Evolutionary conservation across 2,797 vertebrate species (phyloP).

Genomic region (Betta splendens): DNA sequence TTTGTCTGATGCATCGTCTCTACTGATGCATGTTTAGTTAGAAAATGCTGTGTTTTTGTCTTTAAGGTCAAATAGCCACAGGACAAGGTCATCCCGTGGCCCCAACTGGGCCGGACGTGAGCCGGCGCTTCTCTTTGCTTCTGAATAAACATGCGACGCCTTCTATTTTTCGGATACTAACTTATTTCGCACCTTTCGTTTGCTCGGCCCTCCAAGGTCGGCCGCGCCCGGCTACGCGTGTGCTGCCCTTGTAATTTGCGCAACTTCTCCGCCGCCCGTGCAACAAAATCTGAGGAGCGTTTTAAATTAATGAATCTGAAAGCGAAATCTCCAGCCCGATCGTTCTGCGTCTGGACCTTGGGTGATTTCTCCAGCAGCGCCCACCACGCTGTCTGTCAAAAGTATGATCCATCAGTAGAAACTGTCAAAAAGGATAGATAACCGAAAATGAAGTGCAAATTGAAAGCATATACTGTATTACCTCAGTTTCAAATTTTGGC

Average conservation of each 20-base stretch:
- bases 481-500: conserved; percentile 50
- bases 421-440: conserved; percentile 43
- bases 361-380: conserved; percentile 8
- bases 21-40: too few species aligned
- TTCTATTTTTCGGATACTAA: conserved; percentile 26
- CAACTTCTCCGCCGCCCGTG: conserved; percentile 2
- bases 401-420: conserved; percentile 43
- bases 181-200: conserved; percentile 11
- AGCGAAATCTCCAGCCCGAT: conserved; percentile 8
- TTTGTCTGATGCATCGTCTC: too few species aligned
- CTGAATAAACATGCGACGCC: conserved; percentile 25
- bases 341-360: conserved; percentile 10
- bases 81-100: conserved; percentile 8
- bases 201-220: conserved; percentile 19
- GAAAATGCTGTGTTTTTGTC: not conserved
- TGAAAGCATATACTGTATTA: conserved; percentile 57
- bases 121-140: not conserved
- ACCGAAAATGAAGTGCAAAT: conserved; percentile 55
- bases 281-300: conserved; percentile 4
- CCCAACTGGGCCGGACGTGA: not conserved
- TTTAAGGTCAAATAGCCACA: conserved; percentile 1
- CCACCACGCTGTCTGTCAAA: conserved; percentile 32
- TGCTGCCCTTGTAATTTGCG: conserved; percentile 15
- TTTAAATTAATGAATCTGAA: conserved; percentile 19
- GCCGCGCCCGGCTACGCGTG: conserved; percentile 5